Evolutionary conservation across 2,888 invertebrate genomes (phyloP).

Genomic region (Cybosia mesomella): DNA sequence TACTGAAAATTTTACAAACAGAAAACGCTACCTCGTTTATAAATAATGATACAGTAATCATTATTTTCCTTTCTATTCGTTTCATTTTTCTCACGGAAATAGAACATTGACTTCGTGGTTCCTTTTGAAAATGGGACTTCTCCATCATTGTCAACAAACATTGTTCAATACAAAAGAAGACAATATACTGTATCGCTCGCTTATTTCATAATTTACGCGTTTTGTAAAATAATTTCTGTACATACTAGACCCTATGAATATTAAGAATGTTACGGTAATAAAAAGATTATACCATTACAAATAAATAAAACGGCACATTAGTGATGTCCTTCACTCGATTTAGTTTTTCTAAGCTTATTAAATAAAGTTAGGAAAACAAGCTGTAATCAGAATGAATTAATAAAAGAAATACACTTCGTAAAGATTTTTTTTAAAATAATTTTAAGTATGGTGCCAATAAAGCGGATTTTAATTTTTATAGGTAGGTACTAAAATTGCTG

Average conservation of each 20-base stretch:
- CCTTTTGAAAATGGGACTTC: slow-evolving; percentile 11
- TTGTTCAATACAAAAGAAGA: neutral
- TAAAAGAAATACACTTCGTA: too few relatives aligned
- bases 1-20: neutral
- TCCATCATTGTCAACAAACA: neutral
- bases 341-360: too few relatives aligned
- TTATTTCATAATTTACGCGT: neutral
- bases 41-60: neutral
- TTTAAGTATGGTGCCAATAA: too few relatives aligned
- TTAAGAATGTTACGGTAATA: neutral
- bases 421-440: too few relatives aligned
- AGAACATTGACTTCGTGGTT: slow-evolving; percentile 8
- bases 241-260: neutral
- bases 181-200: neutral
- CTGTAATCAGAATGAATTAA: too few relatives aligned
- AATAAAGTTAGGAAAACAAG: too few relatives aligned
- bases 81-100: slow-evolving; percentile 17
- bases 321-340: too few relatives aligned
- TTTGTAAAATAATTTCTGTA: neutral
- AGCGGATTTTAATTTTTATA: too few relatives aligned
- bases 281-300: too few relatives aligned
- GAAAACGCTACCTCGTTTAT: neutral
- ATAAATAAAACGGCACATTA: too few relatives aligned
- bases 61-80: slow-evolving; percentile 1
- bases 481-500: too few relatives aligned